Conservation (phyloP, 2,113 vertebrate genomes). For the Sarotherodon lohbergeri region DNA sequence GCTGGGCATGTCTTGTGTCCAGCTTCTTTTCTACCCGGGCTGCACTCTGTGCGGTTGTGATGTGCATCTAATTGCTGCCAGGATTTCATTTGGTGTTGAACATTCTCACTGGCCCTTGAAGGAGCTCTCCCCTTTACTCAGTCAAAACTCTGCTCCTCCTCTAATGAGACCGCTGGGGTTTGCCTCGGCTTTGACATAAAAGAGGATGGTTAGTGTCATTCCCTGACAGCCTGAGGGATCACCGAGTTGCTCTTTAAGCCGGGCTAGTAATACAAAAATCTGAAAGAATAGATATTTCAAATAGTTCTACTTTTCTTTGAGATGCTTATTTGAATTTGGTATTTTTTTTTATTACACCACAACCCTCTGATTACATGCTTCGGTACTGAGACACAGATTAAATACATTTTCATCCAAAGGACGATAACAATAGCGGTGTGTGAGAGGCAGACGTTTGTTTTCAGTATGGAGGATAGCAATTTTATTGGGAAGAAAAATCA, state of each 20-base stretch:
- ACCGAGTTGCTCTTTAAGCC: neutral
- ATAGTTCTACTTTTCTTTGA: neutral
- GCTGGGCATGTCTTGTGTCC: neutral
- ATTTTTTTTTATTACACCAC: neutral
- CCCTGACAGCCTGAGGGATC: conserved; percentile 15
- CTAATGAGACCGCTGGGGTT: conserved; percentile 67
- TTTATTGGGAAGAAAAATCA: conserved; percentile 3
- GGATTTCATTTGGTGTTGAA: conserved; percentile 17
- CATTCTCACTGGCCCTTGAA: conserved; percentile 55
- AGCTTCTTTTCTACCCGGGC: neutral
- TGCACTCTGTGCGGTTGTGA: conserved; percentile 1
- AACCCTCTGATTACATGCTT: conserved; percentile 33
- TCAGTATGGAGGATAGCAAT: neutral
- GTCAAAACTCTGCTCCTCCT: conserved; percentile 36
- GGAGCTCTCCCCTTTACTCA: conserved; percentile 24
- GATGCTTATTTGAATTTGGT: neutral
- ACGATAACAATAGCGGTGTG: conserved; percentile 24
- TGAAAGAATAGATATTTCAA: neutral
- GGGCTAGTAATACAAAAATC: neutral
- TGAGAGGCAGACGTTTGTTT: conserved; percentile 22
- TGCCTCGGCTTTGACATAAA: conserved; percentile 37
- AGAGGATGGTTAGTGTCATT: conserved; percentile 17
- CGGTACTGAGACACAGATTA: conserved; percentile 18
- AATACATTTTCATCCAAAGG: neutral
- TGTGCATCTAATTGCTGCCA: conserved; percentile 54